phyloP scores from a whole-genome alignment of 1,140 invertebrate genomes.

The Cyrtorhinus lividipennis region DNA sequence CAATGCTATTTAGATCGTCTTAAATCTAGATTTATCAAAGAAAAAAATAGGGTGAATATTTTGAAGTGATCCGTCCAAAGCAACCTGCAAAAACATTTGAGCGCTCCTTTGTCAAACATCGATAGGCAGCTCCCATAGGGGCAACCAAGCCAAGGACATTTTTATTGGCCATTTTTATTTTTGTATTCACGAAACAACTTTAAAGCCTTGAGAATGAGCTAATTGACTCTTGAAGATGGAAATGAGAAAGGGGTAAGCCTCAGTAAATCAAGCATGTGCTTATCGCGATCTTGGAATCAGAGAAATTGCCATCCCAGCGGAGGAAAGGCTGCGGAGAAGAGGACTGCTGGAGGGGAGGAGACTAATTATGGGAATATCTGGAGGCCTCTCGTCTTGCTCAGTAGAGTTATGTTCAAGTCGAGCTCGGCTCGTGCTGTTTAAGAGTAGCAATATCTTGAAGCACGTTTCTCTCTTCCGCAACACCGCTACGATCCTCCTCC shows the following conservation, averaged over 20 bases:
- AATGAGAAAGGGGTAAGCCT: neutral
- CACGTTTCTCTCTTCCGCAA: neutral
- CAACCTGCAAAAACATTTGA: no score
- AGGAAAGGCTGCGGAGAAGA: neutral
- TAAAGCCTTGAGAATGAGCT: no score
- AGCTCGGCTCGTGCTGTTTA: neutral
- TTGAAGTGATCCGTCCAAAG: no score
- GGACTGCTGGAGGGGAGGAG: neutral
- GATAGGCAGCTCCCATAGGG: no score
- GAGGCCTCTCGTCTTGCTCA: neutral
- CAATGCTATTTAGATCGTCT: no score
- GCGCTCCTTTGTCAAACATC: no score
- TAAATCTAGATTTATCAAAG: no score
- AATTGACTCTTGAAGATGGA: no score
- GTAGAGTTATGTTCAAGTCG: neutral
- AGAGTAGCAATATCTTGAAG: conserved; percentile 1
- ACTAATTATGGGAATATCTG: neutral
- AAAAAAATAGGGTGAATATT: no score
- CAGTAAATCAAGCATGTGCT: neutral
- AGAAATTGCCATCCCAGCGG: neutral
- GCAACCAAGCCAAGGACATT: no score
- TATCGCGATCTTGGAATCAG: neutral
- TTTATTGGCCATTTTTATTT: no score
- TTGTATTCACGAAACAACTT: no score
- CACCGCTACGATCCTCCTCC: neutral